Conservation (phyloP, 1,140 invertebrate genomes). For the Bombus vancouverensis region DNA sequence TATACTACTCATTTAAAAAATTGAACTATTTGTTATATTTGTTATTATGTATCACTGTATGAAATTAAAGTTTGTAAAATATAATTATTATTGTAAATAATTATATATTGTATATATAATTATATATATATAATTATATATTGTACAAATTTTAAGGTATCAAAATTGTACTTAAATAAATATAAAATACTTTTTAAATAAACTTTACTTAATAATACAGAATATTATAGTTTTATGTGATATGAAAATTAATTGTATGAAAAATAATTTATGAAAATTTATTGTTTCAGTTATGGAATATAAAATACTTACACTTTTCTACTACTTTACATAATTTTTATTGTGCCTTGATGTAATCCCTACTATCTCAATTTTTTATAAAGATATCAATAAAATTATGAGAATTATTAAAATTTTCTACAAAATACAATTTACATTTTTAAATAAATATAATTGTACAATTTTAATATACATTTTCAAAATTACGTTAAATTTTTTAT, state of each 20-base stretch:
- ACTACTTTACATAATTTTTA: background rate
- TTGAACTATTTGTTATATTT: slow-evolving; percentile 4
- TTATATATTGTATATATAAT: too few species aligned
- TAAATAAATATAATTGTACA: slow-evolving; percentile 42
- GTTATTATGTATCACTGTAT: background rate
- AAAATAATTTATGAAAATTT: slow-evolving; percentile 33
- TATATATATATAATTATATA: too few species aligned
- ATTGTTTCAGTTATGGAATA: slow-evolving; percentile 1
- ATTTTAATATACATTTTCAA: slow-evolving; percentile 25
- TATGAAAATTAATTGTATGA: slow-evolving; percentile 9
- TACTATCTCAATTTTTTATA: background rate
- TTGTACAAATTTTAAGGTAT: background rate
- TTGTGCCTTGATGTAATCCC: background rate
- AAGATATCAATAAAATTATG: slow-evolving; percentile 21
- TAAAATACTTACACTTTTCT: slow-evolving; percentile 23
- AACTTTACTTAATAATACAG: background rate
- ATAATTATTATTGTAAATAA: background rate
- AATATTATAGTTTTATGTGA: slow-evolving; percentile 1
- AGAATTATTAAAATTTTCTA: slow-evolving; percentile 49
- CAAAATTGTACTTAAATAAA: slow-evolving; percentile 7
- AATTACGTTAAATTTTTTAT: slow-evolving; percentile 19
- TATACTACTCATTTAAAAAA: background rate
- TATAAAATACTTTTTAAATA: background rate
- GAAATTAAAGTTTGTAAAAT: slow-evolving; percentile 4
- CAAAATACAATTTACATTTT: slow-evolving; percentile 37